These are phyloP conservation scores for Ochropleura leucogaster DNA, from an alignment of 2,888 invertebrate genomes.

Conservation along the genomic window DNA sequence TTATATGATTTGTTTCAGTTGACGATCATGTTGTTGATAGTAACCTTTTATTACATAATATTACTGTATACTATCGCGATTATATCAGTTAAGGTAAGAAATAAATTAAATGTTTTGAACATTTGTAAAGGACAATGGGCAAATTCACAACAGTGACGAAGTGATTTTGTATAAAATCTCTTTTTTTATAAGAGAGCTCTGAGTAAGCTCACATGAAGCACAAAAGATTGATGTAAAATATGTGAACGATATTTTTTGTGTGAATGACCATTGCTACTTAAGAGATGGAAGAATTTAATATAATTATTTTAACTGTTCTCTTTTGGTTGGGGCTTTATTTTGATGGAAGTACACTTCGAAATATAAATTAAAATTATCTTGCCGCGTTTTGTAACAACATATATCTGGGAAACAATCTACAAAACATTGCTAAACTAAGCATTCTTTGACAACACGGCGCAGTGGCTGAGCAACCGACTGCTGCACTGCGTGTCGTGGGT, in stretches of 20 bases:
- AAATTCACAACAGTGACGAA: not conserved
- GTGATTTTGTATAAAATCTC: not conserved
- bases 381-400: too few relatives aligned
- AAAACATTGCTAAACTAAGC: not conserved
- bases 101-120: not conserved
- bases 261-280: not conserved
- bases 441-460: too few relatives aligned
- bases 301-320: not conserved
- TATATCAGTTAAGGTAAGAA: constrained; percentile 64
- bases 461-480: too few relatives aligned
- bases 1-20: constrained; percentile 67
- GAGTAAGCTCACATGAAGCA: not conserved
- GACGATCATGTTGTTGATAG: constrained; percentile 63
- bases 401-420: not conserved
- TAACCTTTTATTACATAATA: constrained; percentile 66
- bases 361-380: not conserved
- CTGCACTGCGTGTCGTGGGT: too few relatives aligned
- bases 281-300: not conserved
- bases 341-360: not conserved
- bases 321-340: not conserved
- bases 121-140: not conserved
- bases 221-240: not conserved
- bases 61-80: constrained; percentile 60
- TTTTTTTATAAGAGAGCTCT: not conserved
- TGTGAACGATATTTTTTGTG: not conserved